phyloP scores from a whole-genome alignment of 1,140 invertebrate species.

The Vanessa atalanta region DNA sequence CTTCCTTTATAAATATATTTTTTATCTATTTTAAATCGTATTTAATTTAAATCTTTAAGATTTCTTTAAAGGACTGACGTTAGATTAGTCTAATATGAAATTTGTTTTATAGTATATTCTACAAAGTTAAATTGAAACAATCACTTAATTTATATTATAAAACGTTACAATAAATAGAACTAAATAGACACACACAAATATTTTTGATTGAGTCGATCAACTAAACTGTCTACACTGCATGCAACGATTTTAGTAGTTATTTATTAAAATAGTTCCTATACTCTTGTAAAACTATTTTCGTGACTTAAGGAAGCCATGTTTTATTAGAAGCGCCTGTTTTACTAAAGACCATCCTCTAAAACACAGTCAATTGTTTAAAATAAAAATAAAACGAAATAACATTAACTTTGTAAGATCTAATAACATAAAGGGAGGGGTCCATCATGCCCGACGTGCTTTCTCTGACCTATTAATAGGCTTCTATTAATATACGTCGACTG shows the following conservation, averaged over 20 bases:
- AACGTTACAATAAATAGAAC: no score
- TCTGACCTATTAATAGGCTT: slow-evolving; percentile 61
- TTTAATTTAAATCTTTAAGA: no score
- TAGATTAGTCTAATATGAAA: no score
- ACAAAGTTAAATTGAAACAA: no score
- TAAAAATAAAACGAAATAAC: slow-evolving; percentile 21
- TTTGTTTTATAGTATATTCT: no score
- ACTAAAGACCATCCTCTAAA: neutral
- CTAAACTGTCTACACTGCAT: neutral
- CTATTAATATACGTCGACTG: slow-evolving; percentile 47
- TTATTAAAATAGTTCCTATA: neutral
- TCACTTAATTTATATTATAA: no score
- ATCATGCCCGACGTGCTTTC: slow-evolving; percentile 44
- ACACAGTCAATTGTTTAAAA: slow-evolving; percentile 23
- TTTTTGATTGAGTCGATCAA: neutral
- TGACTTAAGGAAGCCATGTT: neutral
- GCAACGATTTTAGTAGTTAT: neutral
- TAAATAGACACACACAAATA: no score
- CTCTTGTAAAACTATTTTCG: neutral
- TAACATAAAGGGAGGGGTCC: slow-evolving; percentile 26
- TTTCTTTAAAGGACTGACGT: no score
- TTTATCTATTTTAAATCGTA: no score
- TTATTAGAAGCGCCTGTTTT: slow-evolving; percentile 9
- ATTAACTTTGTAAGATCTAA: slow-evolving; percentile 27
- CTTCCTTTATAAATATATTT: no score